phyloP scores from a whole-genome alignment of 2,797 vertebrate species.

The Crenuchus spilurus region DNA sequence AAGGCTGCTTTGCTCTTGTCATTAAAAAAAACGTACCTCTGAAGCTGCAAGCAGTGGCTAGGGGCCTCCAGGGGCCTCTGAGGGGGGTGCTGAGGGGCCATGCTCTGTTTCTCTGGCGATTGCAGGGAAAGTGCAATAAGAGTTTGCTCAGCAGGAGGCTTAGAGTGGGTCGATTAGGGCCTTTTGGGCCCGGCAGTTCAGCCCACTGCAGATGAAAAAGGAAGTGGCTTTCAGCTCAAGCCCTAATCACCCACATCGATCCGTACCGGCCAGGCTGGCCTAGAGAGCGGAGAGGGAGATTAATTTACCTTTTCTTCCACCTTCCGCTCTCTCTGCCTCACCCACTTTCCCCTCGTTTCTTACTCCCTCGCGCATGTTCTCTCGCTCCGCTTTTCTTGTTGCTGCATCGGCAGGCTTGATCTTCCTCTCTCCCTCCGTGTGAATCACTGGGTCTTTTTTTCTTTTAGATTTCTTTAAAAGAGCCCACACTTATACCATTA shows the following conservation, averaged over 20 bases:
- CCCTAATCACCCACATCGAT: constrained; percentile 66
- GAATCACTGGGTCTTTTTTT: constrained; percentile 6
- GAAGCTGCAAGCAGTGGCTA: constrained; percentile 14
- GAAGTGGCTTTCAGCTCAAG: constrained; percentile 57
- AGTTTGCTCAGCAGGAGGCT: constrained; percentile 51
- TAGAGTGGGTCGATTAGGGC: constrained; percentile 49
- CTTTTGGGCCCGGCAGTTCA: constrained; percentile 48
- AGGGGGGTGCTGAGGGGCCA: background rate
- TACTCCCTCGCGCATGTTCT: constrained; percentile 12
- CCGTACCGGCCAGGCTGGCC: constrained; percentile 42
- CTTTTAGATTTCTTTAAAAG: background rate
- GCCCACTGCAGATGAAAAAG: constrained; percentile 61
- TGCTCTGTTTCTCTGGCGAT: constrained; percentile 16
- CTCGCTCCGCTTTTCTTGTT: constrained; percentile 9
- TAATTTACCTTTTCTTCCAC: constrained; percentile 59
- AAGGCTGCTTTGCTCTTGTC: constrained; percentile 9
- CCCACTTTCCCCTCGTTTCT: constrained; percentile 1
- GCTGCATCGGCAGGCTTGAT: background rate
- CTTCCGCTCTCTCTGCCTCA: constrained; percentile 37
- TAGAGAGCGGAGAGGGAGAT: constrained; percentile 59
- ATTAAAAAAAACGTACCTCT: constrained; percentile 1
- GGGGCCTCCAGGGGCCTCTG: constrained; percentile 19
- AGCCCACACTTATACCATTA: constrained; percentile 10
- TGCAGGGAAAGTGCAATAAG: constrained; percentile 41
- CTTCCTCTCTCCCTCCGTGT: background rate